Evolutionary conservation across 92 coral and sea anemone species (phyloP).

Genomic region (Epizoanthus rinbou): DNA sequence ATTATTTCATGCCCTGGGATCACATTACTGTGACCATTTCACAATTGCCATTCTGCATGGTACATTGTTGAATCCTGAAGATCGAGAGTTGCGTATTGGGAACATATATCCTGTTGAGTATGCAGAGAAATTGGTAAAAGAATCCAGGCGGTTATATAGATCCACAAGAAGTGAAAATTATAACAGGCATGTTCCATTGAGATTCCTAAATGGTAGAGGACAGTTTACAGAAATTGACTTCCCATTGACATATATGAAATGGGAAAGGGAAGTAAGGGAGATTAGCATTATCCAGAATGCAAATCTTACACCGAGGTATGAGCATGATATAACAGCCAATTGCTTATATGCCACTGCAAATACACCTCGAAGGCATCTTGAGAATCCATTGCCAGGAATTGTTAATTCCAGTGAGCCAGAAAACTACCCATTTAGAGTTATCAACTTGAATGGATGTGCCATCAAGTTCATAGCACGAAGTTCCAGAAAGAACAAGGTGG

Average conservation of each 20-base stretch:
- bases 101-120: slow-evolving; percentile 41
- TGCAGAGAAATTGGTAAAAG: slow-evolving; percentile 22
- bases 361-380: background rate
- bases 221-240: slow-evolving; percentile 10
- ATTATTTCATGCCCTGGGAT: slow-evolving; percentile 46
- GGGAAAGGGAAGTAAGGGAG: background rate
- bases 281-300: background rate
- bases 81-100: slow-evolving; percentile 34
- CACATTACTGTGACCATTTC: slow-evolving; percentile 44
- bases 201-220: background rate
- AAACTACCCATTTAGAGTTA: slow-evolving; percentile 8
- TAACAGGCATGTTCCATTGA: background rate
- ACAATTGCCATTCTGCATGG: slow-evolving; percentile 37
- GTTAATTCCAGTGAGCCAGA: background rate
- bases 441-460: slow-evolving; percentile 40
- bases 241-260: background rate
- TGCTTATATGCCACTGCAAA: background rate
- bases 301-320: background rate
- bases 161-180: slow-evolving; percentile 7
- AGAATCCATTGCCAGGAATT: slow-evolving; percentile 8
- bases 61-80: background rate
- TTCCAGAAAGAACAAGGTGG: background rate
- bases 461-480: background rate
- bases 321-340: slow-evolving; percentile 1
- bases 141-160: background rate